Evolutionary conservation across 2,888 invertebrate genomes (phyloP), one percentile per base, ranked within the genome.

Genomic region (Scaptomyza tumidula): DNA sequence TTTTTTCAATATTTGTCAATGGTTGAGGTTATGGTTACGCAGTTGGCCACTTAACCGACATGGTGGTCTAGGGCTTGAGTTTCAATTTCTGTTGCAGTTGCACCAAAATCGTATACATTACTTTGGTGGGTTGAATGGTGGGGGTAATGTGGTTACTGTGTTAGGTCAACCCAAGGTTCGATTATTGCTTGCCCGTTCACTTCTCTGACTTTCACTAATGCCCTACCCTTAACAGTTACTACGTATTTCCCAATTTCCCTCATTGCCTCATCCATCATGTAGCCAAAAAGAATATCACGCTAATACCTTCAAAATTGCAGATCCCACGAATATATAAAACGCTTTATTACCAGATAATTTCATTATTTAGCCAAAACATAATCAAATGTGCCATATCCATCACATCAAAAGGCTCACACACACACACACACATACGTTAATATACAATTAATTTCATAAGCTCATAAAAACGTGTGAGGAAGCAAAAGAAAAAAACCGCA

Each of bases 391-490:
- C 65, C 79, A 67, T 84, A 86, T 81, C 75, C 83, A 86, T 84
- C 86, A 83, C 75, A 68, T 62, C 70, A 64, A 60, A 60, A 45
- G 61, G 55, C 14, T 48, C 50, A 53, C 53, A 43, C 64, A 56
- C 62, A 63, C 71, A 56, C 69, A 35, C 61, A 54, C 62, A 67
- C 39, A 63, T 48, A 68, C 60, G 66, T 71, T 71, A 62, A 77
- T 68, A 68, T 60, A 71, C 82, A 84, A 84, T 87, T 85, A 84
- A 84, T 84, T 81, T 85, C 77, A 85, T 87, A 87, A 87, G 87
- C 83, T 87, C 79, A 75, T 87, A 75, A 87, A 83, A 87, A 85
- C 86, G 82, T 84, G 87, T 67, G 60, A 70, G 46, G 73, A 55
- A 39, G 39, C 39, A 39, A 14, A 69, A 65, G 44, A 71, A 69